These are phyloP conservation scores for Siniperca undulata DNA, from an alignment of 2,797 vertebrate genomes.

Conservation along the genomic window DNA sequence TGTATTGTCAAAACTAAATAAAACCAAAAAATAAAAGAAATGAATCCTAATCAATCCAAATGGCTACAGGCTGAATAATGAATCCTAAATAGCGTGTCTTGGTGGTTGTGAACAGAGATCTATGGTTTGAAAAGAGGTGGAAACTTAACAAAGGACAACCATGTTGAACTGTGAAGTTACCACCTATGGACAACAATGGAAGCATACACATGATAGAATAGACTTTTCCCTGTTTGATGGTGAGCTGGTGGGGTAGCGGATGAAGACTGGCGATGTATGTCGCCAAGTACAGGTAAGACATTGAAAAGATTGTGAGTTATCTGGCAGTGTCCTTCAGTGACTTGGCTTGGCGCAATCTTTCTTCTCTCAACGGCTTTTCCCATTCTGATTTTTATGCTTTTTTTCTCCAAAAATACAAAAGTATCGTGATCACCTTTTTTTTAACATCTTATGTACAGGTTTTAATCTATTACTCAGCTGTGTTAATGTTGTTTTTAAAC, in stretches of 20 bases:
- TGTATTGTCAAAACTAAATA: conserved; percentile 79
- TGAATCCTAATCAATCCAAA: conserved; percentile 59
- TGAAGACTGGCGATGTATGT: conserved; percentile 9
- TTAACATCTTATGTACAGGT: conserved; percentile 79
- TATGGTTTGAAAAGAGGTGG: conserved; percentile 82
- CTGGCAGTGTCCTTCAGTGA: conserved; percentile 78
- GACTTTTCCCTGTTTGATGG: conserved; percentile 68
- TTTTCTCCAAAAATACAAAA: conserved; percentile 86
- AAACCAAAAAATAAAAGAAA: conserved; percentile 50
- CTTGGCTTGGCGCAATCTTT: conserved; percentile 45
- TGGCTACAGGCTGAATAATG: conserved; percentile 87
- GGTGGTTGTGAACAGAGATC: conserved; percentile 86
- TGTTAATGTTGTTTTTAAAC: conserved; percentile 65
- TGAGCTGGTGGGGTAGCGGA: conserved; percentile 54
- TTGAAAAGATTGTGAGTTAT: conserved; percentile 53
- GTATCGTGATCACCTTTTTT: conserved; percentile 60
- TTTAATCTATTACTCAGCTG: conserved; percentile 71
- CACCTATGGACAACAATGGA: conserved; percentile 81
- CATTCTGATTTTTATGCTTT: conserved; percentile 59
- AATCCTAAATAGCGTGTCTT: conserved; percentile 77
- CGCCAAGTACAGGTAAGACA: conserved; percentile 50
- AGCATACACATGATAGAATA: conserved; percentile 76
- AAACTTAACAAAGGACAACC: conserved; percentile 57
- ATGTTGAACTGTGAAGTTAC: conserved; percentile 55
- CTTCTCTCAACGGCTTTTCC: conserved; percentile 64